Percentiles rank a stretch among this genome's conserved stretches.
phyloP scores from a whole-genome alignment of 2,797 vertebrate genomes.

The Diceros bicornis region DNA sequence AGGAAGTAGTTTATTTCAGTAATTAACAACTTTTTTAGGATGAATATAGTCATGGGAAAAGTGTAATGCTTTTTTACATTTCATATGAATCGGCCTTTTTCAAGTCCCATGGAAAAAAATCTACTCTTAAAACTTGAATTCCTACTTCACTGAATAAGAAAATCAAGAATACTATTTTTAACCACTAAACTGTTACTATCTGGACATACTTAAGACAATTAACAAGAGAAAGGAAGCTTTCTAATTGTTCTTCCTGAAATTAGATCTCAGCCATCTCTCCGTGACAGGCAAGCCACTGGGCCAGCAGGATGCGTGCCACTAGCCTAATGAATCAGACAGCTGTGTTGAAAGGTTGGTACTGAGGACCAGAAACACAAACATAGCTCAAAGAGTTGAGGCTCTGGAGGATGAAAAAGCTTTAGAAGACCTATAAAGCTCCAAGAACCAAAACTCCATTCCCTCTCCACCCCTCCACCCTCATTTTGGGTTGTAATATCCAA shows the following conservation, averaged over 20 bases:
- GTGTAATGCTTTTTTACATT: not conserved
- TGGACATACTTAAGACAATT: not conserved
- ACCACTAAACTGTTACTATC: not conserved
- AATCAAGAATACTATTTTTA: slow-evolving; percentile 19
- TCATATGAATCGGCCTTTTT: not conserved
- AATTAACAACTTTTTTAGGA: not conserved
- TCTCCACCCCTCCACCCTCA: not conserved
- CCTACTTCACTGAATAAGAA: slow-evolving; percentile 26
- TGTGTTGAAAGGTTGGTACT: not conserved
- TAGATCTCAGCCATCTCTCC: not conserved
- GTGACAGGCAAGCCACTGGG: not conserved
- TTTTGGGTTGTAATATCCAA: not conserved
- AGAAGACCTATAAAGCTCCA: not conserved
- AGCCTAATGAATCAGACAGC: not conserved
- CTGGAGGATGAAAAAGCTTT: not conserved
- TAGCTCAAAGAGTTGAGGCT: not conserved
- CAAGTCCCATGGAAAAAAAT: not conserved
- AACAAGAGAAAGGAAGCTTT: not conserved
- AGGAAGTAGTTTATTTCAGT: slow-evolving; percentile 60
- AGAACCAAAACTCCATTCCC: not conserved
- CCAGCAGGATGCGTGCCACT: not conserved
- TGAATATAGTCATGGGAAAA: slow-evolving; percentile 13
- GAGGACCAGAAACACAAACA: not conserved
- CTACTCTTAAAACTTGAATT: slow-evolving; percentile 58
- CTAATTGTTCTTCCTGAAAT: not conserved